phyloP scores from a whole-genome alignment of 1,140 invertebrate genomes.

The Drosophila micromelanica region DNA sequence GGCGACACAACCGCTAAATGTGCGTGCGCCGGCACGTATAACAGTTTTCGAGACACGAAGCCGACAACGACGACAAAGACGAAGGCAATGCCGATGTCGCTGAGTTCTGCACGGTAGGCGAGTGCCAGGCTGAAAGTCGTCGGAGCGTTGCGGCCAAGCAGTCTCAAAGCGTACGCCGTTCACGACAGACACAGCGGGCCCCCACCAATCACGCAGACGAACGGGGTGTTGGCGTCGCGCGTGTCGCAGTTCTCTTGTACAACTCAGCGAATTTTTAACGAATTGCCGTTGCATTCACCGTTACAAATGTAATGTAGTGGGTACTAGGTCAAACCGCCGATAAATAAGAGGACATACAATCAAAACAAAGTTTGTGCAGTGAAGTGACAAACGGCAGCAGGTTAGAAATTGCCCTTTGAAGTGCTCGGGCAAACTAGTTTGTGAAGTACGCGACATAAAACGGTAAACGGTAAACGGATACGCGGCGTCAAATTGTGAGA shows the following conservation, averaged over 20 bases:
- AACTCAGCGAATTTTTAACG: background rate
- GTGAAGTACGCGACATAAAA: slow-evolving; percentile 8
- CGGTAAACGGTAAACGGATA: slow-evolving; percentile 1
- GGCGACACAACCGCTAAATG: background rate
- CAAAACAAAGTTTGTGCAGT: slow-evolving; percentile 5
- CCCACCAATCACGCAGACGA: slow-evolving; percentile 24
- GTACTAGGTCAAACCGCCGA: slow-evolving; percentile 12
- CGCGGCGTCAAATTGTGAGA: slow-evolving; percentile 15
- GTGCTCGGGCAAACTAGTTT: background rate
- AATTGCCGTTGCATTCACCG: background rate
- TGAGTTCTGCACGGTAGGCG: slow-evolving; percentile 9
- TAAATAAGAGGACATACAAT: background rate
- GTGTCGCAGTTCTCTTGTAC: slow-evolving; percentile 12
- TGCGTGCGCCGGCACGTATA: slow-evolving; percentile 23
- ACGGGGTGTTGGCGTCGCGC: slow-evolving; percentile 35
- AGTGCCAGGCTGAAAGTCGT: slow-evolving; percentile 60
- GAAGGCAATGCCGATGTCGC: slow-evolving; percentile 5
- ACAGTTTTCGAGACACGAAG: slow-evolving; percentile 26
- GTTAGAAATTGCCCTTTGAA: background rate
- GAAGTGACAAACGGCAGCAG: slow-evolving; percentile 2
- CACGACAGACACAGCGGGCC: slow-evolving; percentile 67
- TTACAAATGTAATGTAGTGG: slow-evolving; percentile 9
- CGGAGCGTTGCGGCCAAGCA: slow-evolving; percentile 72
- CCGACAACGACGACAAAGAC: background rate
- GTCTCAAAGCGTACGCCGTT: slow-evolving; percentile 70